phyloP scores from a whole-genome alignment of 30 jellyfish, hydroid and myxozoan genomes.

The Cassiopea xamachana region DNA sequence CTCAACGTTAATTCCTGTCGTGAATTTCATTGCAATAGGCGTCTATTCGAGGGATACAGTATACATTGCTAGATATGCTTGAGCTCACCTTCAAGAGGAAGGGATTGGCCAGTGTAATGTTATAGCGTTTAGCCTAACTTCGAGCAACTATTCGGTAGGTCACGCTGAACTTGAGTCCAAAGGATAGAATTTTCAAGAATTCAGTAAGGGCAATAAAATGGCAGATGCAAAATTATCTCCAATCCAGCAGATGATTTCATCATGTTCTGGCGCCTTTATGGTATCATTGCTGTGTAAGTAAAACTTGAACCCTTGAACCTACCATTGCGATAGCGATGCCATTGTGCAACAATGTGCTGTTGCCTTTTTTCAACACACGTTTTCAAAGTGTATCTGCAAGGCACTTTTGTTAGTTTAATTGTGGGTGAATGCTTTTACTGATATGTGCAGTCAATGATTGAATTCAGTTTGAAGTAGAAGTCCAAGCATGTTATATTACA shows the following conservation, averaged over 20 bases:
- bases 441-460: too few relatives aligned
- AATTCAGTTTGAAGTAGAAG: too few relatives aligned
- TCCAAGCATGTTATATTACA: too few relatives aligned
- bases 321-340: too few relatives aligned
- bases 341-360: too few relatives aligned
- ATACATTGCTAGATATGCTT: neutral
- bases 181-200: neutral
- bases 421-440: too few relatives aligned
- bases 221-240: slow-evolving; percentile 61
- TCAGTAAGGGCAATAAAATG: too few relatives aligned
- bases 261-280: slow-evolving; percentile 95
- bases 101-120: neutral
- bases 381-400: too few relatives aligned
- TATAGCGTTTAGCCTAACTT: neutral
- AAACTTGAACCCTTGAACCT: neutral
- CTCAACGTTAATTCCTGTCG: neutral
- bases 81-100: neutral
- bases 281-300: slow-evolving; percentile 92
- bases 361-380: too few relatives aligned
- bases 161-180: neutral
- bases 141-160: neutral
- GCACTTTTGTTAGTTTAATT: too few relatives aligned
- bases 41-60: neutral
- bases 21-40: too few relatives aligned
- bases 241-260: slow-evolving; percentile 95